A percentile compares a stretch with the other conserved stretches of the same genome.
phyloP scores from a whole-genome alignment of 35 echinoderm and acorn worm species.

The Strongylocentrotus purpuratus region DNA sequence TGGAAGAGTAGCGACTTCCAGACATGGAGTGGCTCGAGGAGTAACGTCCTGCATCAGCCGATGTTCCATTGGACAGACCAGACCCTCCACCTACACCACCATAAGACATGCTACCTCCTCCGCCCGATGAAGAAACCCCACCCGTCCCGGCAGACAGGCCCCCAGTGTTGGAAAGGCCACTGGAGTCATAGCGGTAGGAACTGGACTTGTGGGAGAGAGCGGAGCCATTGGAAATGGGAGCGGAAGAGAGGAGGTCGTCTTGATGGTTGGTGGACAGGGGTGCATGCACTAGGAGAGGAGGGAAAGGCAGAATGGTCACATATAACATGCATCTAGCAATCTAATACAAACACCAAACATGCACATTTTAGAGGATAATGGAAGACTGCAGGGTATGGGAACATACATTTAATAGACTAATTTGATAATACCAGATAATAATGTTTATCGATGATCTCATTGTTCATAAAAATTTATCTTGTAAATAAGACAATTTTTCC shows the following conservation, averaged over 20 bases:
- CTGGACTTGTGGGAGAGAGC: slow-evolving; percentile 19
- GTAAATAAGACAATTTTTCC: not conserved
- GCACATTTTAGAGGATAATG: not conserved
- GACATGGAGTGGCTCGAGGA: slow-evolving; percentile 21
- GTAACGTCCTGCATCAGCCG: not conserved
- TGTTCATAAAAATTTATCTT: not conserved
- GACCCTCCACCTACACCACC: not conserved
- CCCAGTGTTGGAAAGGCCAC: not conserved
- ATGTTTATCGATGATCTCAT: not conserved
- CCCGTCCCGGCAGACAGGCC: not conserved
- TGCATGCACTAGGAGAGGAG: slow-evolving; percentile 14
- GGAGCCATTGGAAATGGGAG: slow-evolving; percentile 18
- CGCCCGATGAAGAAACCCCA: not conserved
- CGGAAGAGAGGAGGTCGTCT: slow-evolving; percentile 15
- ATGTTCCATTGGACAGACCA: slow-evolving; percentile 20
- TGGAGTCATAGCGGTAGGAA: not conserved
- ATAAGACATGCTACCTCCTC: not conserved
- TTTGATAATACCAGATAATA: not conserved
- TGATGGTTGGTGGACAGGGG: slow-evolving; percentile 25
- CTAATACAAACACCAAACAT: not conserved
- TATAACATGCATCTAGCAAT: not conserved
- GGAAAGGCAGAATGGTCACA: not conserved
- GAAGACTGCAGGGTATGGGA: not conserved
- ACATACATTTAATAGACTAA: not conserved
- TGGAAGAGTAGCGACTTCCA: slow-evolving; percentile 14